Base-by-base conservation (phyloP, 2,888 invertebrate genomes). In the Nasonia oneida region DNA sequence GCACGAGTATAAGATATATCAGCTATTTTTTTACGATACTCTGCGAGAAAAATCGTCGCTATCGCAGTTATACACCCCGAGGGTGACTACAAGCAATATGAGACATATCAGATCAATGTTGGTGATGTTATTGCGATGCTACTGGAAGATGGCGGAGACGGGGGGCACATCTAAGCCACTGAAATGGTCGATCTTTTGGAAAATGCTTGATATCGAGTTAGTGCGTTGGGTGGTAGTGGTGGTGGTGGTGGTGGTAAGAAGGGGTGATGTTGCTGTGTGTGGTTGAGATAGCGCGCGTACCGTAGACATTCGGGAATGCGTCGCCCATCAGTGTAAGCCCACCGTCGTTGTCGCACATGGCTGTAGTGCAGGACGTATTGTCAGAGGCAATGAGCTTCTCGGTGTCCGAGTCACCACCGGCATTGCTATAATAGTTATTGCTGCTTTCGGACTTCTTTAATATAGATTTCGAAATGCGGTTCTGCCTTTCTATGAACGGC, bases 401-500 rank as follows among this genome's bases (percentile, higher is more conserved):
- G 90, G 96, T 96, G 93, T 97, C 97, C 84, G 96, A 96, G 93
- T 97, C 97, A 86, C 94, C 93, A 84, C 94, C 93, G 78, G 92
- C 91, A 87, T 93, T 93, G 87, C 90, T 90, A 85, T 91, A 91
- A 87, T 92, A 93, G 89, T 94, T 94, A 88, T 94, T 93, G 89
- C 95, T 93, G 89, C 95, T 94, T 90, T 96, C 96, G 77, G 96
- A 96, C 93, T 96, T 97, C 94, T 97, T 97, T 89, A 97, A 93
- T 91, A 97, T 97, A 88, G 97, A 97, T 93, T 96, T 97, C 85
- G 96, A 96, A 89, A 96, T 94, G 57, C 96, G 94, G 89, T n/a
- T 61, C 37, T 96, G 95, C 86, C 95, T 94, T 89, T 96, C 96
- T 90, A 95, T 93, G 91, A 95, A 95, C 70, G 96, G 95, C 89